phyloP scores from a whole-genome alignment of 2,797 vertebrate species.

The Lutra lutra region DNA sequence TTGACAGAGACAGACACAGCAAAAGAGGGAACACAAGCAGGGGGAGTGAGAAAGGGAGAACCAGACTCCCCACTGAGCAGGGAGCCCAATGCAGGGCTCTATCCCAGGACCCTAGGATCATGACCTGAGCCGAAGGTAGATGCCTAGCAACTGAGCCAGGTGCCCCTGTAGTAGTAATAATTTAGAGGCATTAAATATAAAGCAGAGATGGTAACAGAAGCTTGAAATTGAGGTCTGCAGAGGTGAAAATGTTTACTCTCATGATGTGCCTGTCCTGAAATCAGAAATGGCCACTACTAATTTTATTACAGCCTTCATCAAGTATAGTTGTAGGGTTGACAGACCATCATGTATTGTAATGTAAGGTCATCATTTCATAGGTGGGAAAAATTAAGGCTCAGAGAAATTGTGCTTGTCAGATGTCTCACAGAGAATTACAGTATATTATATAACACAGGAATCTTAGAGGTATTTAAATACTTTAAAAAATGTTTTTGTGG shows the following conservation, averaged over 20 bases:
- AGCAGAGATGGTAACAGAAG: background rate
- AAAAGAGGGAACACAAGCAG: too few species aligned
- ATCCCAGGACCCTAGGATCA: too few species aligned
- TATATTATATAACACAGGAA: background rate
- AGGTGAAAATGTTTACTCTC: background rate
- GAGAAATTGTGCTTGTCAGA: background rate
- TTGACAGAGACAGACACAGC: too few species aligned
- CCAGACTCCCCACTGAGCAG: too few species aligned
- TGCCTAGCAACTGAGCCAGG: too few species aligned
- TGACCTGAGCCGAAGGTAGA: too few species aligned
- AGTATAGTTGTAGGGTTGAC: background rate
- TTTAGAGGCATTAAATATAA: background rate
- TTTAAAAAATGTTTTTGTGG: background rate
- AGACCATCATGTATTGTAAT: background rate
- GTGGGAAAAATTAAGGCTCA: background rate
- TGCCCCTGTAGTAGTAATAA: background rate
- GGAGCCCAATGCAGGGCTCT: too few species aligned
- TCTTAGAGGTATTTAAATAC: background rate
- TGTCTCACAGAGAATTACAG: background rate
- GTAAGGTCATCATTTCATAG: background rate
- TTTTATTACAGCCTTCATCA: background rate
- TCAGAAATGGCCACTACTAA: background rate
- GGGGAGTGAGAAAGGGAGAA: too few species aligned
- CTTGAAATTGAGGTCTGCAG: slow-evolving; percentile 16
- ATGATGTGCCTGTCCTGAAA: background rate